A percentile compares a stretch with the other conserved stretches of the same genome.
These are phyloP conservation scores for Hyperopisus bebe DNA, from an alignment of 2,113 vertebrate species.

Conservation along the genomic window DNA sequence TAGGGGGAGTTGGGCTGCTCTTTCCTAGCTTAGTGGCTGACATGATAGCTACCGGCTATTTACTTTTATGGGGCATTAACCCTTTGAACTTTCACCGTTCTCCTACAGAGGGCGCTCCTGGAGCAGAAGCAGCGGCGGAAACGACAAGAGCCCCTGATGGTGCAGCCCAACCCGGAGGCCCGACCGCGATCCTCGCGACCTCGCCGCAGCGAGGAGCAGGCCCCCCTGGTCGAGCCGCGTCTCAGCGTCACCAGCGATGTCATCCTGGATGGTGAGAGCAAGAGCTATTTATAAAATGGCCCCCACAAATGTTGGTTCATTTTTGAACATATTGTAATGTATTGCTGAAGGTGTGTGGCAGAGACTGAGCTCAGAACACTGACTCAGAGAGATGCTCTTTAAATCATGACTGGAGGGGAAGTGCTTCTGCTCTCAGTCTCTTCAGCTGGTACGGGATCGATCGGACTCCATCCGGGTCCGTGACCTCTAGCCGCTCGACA, in stretches of 20 bases:
- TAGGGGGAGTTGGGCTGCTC: background rate
- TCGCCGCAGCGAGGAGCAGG: conserved; percentile 70
- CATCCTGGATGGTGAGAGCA: conserved; percentile 71
- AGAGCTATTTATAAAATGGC: background rate
- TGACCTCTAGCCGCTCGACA: background rate
- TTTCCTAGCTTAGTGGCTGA: background rate
- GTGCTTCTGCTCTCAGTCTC: background rate
- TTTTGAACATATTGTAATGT: background rate
- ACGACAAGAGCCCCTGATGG: conserved; percentile 83
- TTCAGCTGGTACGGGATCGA: background rate
- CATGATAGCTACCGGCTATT: background rate
- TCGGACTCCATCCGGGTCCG: background rate
- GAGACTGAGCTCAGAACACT: background rate
- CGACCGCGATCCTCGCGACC: conserved; percentile 63
- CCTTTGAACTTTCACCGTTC: background rate
- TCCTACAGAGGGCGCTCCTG: conserved; percentile 72
- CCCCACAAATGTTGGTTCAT: background rate
- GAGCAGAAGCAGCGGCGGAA: conserved; percentile 89
- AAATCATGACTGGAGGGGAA: background rate
- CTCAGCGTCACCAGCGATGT: conserved; percentile 51
- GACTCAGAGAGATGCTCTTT: background rate
- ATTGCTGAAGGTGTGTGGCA: background rate
- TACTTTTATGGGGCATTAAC: background rate
- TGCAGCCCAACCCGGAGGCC: conserved; percentile 82
- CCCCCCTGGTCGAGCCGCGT: conserved; percentile 69